These are phyloP conservation scores for Pantherophis alleghaniensis DNA, from an alignment of 2,797 vertebrate genomes.

Conservation along the genomic window DNA sequence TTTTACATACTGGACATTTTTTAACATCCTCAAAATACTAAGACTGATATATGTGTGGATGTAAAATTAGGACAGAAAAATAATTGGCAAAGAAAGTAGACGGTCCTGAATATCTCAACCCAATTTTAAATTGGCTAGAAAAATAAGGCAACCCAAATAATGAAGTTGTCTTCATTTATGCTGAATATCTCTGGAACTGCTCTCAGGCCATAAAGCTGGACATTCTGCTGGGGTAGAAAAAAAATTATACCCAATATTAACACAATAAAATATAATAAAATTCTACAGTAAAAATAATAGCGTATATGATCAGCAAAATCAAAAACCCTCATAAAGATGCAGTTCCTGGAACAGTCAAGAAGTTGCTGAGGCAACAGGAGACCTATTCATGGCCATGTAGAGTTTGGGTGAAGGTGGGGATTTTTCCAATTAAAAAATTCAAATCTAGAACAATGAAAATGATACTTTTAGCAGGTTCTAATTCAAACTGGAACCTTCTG, in stretches of 20 bases:
- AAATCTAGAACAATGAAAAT: neutral
- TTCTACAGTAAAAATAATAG: neutral
- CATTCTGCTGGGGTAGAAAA: neutral
- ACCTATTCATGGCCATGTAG: neutral
- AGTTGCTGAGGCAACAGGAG: neutral
- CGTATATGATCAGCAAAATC: neutral
- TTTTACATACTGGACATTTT: neutral
- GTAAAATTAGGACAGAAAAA: neutral
- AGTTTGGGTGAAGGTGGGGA: neutral
- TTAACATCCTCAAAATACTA: neutral
- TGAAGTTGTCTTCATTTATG: neutral
- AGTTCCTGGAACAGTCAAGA: neutral
- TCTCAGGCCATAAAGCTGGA: neutral
- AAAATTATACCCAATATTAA: neutral
- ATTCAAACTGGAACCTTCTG: neutral
- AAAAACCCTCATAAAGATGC: neutral
- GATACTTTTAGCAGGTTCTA: neutral
- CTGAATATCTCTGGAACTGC: neutral
- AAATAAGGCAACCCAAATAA: neutral
- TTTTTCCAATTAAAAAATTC: neutral
- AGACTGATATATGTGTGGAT: neutral
- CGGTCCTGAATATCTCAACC: neutral
- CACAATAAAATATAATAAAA: neutral
- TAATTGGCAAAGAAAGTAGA: neutral
- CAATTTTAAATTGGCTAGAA: neutral